Conservation (phyloP, 2,888 invertebrate genomes). For the Caenorhabditis wallacei region DNA sequence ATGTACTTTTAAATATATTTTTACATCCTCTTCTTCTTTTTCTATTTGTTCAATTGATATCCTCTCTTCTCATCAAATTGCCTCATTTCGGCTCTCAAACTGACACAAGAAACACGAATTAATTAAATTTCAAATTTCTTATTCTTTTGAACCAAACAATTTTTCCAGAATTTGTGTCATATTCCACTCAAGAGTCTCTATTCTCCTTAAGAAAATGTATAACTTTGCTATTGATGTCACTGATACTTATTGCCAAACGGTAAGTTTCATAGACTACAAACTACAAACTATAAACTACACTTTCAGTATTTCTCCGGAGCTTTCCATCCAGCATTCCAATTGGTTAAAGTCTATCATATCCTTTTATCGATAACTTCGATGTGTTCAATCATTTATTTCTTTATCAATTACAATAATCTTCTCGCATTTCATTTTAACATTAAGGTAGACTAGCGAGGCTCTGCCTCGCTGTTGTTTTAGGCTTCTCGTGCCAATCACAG, state of each 20-base stretch:
- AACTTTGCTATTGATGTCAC: constrained; percentile 24
- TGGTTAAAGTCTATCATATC: constrained; percentile 49
- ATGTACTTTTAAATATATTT: constrained; percentile 20
- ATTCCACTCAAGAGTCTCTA: too few species aligned
- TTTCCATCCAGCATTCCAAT: constrained; percentile 18
- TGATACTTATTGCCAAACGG: constrained; percentile 46
- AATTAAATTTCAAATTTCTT: constrained; percentile 41
- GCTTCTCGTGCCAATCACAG: too few species aligned
- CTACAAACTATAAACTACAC: neutral
- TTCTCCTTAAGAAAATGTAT: constrained; percentile 1
- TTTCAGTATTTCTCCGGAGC: constrained; percentile 51
- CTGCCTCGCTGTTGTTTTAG: too few species aligned
- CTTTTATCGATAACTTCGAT: constrained; percentile 35
- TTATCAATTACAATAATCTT: constrained; percentile 27
- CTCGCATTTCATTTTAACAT: constrained; percentile 58
- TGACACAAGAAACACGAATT: neutral
- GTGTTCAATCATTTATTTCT: constrained; percentile 41
- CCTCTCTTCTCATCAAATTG: neutral
- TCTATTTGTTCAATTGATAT: too few species aligned
- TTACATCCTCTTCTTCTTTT: constrained; percentile 2
- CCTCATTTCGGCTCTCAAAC: neutral
- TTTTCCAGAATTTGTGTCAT: neutral
- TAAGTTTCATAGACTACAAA: constrained; percentile 10
- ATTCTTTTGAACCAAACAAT: neutral
- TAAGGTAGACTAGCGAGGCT: constrained; percentile 39